Percentiles rank a stretch among this genome's conserved stretches.
Conservation (phyloP, 2,888 invertebrate species). For the Crepidodera aurea region DNA sequence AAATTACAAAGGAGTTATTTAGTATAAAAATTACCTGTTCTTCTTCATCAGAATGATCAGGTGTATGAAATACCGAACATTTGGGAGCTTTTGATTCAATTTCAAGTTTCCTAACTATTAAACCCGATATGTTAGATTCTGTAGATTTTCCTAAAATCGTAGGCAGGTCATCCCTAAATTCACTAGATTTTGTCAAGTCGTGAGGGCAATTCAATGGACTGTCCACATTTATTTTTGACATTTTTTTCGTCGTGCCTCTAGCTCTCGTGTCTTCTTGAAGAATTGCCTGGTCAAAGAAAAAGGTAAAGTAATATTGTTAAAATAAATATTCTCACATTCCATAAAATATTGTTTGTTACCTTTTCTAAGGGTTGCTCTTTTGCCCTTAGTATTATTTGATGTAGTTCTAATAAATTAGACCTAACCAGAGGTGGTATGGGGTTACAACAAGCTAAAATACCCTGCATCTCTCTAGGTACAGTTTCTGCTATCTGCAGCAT, state of each 20-base stretch:
- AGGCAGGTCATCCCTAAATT: slow-evolving; percentile 67
- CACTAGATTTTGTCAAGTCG: slow-evolving; percentile 65
- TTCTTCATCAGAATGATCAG: slow-evolving; percentile 44
- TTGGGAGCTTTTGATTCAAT: slow-evolving; percentile 46
- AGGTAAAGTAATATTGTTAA: slow-evolving; percentile 15
- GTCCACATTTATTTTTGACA: slow-evolving; percentile 62
- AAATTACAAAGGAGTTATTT: slow-evolving; percentile 9
- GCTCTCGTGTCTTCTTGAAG: slow-evolving; percentile 59
- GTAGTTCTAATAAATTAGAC: slow-evolving; percentile 66
- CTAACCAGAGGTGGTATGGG: slow-evolving; percentile 83
- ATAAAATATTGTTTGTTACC: slow-evolving; percentile 58
- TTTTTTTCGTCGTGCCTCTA: slow-evolving; percentile 54
- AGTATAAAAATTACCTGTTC: slow-evolving; percentile 21
- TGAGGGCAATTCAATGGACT: slow-evolving; percentile 69
- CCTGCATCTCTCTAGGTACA: slow-evolving; percentile 90
- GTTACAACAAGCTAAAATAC: slow-evolving; percentile 90
- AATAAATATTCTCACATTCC: neutral
- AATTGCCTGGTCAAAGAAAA: slow-evolving; percentile 62
- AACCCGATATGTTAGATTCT: slow-evolving; percentile 12
- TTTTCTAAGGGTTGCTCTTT: slow-evolving; percentile 73
- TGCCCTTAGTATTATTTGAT: slow-evolving; percentile 74
- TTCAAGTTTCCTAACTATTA: slow-evolving; percentile 20
- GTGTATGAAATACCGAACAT: slow-evolving; percentile 52
- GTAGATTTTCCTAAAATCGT: slow-evolving; percentile 59
- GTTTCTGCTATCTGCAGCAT: slow-evolving; percentile 87